Evolutionary conservation across 2,113 vertebrate species (phyloP), one percentile per base, ranked within the genome.

Genomic region (Fregata magnificens): DNA sequence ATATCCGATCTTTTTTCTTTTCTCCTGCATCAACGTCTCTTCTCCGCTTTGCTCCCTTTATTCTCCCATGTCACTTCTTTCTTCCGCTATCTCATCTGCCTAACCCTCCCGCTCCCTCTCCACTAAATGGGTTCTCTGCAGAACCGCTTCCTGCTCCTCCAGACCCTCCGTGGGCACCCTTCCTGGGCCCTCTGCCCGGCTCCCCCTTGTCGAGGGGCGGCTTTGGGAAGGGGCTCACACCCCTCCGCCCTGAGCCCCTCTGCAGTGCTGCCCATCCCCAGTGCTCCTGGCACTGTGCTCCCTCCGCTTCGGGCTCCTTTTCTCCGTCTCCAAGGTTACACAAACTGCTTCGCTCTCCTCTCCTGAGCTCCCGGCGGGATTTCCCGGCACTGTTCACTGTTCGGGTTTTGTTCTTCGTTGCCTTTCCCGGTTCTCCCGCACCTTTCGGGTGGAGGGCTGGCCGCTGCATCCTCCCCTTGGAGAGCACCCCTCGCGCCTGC

Each of bases 271-370:
- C 69, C 26, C n/a, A 3, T 42, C 87, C 45, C 38, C 5, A 5
- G 2, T 2, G 63, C 67, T 20, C 77, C 88, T 11, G 5, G 40
- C 36, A 2, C 91, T 0, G n/a, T 8, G 4, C 47, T 91, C 71
- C 32, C 56, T 17, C 44, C 3, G 2, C 53, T 59, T 13, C 4
- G 8, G 65, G 69, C 86, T 96, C 89, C 71, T 86, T 2, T 53
- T 22, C 93, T 95, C 58, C 8, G 70, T 98, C 97, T 98, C 98
- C 97, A 97, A 96, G 97, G 98, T 97, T 97, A 98, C 96, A 29
- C 32, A 6, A 82, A 19, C 8, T 9, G 31, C 86, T 94, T 86
- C 76, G 86, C 53, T 44, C 90, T 83, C 26, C 36, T 53, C 71
- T 82, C 89, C 86, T 2, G 49, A 80, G 83, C 53, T 92, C 83